Evolutionary conservation across 2,888 invertebrate species (phyloP), one percentile per base, ranked within the genome.

Genomic region (Drosophila anomalipes): DNA sequence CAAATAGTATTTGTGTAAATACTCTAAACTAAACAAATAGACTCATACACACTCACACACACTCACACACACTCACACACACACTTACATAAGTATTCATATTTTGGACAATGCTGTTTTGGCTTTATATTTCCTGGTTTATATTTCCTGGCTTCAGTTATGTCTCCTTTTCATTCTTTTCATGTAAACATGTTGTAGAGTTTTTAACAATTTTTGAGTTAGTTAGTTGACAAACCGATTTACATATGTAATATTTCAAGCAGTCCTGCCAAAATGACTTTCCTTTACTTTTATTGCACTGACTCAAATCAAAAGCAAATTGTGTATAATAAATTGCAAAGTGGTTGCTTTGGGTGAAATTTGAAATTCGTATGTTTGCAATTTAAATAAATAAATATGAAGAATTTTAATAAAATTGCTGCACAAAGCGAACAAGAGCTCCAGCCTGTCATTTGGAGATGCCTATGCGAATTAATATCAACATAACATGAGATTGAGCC

Each of bases 361-460:
- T 57, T 41, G 10, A 1, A 19, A 28, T 10, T 51, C 51, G 10
- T 19, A 51, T 51, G 7, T 35, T 22, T n/a, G 39, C 51, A 41
- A 66, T 41, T 52, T 64, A 22, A 57, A 57, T 69, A 51, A 69
- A 69, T 56, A 69, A 69, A 69, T 69, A 69, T 69, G 16, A 52
- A 30, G 51, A 51, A 28, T 52, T 68, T 56, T 22, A 67, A 56
- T 67, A 14, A 54, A 56, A 22, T n/a, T 47, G 47, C 54, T 41
- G 33, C 33, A 35, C 44, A 47, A 19, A 14, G 44, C 16, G 47
- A 16, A 26, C 33, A 4, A 33, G 26, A 35, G 22, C 7, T 32
- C 22, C 33, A 16, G 9, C 33, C 22, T 33, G 33, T 59, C 33
- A 49, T 59, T 58, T 58, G 32, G n/a, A 41, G 7, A 47, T 44